A percentile compares a stretch with the other conserved stretches of the same genome.
Conservation (phyloP, 2,797 vertebrate genomes). For the Telmatherina bonti region DNA sequence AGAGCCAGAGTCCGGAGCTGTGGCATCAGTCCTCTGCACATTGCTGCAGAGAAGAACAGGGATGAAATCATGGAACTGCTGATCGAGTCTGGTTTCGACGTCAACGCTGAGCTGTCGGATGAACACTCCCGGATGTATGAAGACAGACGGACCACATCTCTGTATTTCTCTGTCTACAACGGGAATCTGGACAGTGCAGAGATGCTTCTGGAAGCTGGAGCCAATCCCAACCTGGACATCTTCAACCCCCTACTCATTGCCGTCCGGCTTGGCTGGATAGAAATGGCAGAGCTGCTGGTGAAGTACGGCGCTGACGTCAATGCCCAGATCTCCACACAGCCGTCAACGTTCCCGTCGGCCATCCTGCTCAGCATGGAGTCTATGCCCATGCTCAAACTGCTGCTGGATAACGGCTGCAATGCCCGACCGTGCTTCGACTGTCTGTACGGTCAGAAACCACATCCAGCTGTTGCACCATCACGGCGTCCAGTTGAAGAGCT, state of each 20-base stretch:
- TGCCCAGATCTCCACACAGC: constrained; percentile 85
- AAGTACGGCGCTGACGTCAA: constrained; percentile 88
- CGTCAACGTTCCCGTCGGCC: constrained; percentile 88
- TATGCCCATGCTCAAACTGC: constrained; percentile 86
- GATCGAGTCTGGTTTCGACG: constrained; percentile 86
- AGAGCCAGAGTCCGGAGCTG: constrained; percentile 80
- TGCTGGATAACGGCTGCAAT: constrained; percentile 89
- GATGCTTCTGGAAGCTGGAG: constrained; percentile 88
- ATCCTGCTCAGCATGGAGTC: constrained; percentile 89
- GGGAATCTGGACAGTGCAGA: constrained; percentile 85
- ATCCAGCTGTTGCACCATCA: constrained; percentile 66
- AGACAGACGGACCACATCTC: constrained; percentile 86
- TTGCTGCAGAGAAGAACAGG: constrained; percentile 88
- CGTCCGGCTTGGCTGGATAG: constrained; percentile 85
- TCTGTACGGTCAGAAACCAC: constrained; percentile 82
- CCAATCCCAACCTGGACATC: constrained; percentile 88
- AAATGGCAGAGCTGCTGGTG: constrained; percentile 86
- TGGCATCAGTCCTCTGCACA: constrained; percentile 91
- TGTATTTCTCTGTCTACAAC: constrained; percentile 89
- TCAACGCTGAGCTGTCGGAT: constrained; percentile 84
- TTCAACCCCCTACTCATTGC: constrained; percentile 91
- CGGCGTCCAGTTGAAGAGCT: constrained; percentile 8
- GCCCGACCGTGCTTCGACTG: constrained; percentile 88
- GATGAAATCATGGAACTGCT: constrained; percentile 87
- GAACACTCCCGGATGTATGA: constrained; percentile 87